Evolutionary conservation across 2,797 vertebrate species (phyloP), one percentile per base, ranked within the genome.

Genomic region (Pachyuromys duprasi): DNA sequence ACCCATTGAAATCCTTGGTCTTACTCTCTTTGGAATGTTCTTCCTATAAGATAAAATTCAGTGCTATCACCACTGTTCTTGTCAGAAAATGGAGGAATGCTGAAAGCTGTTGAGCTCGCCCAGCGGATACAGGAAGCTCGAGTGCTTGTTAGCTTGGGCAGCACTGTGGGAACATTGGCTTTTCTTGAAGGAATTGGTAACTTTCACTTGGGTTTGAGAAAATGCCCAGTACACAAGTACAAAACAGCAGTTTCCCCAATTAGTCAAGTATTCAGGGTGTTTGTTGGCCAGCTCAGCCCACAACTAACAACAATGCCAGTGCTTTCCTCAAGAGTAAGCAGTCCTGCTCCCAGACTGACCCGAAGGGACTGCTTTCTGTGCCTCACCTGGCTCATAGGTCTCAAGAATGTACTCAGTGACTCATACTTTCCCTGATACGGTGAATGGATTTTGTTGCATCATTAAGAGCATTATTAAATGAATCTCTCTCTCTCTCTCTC

Each of bases 231-330:
- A 79, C 36, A 8, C 49, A 90, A 33, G 26, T 86, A 39, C 33
- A n/a, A 75, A 96, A 86, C 81, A 24, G 2, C 8, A n/a, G 31
- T 33, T 91, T 65, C 45, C 24, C 74, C 75, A 60, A 17, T 89
- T 31, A 95, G 78, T 93, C 33, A 95, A 89, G 9, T 79, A 28
- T 53, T 91, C 67, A 57, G 45, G 4, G 49, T 26, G 12, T 57
- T 60, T 74, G 67, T 20, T 74, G 81, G 76, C 20, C 91, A 62
- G 69, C 81, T 95, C 86, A 96, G 86, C 89, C 90, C 84, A 55
- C 42, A 93, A 26, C 57, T 82, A 62, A 75, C 20, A 75, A 8
- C 17, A 8, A 3, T 9, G 45, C 13, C 11, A 13, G 49, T 57
- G 2, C 24, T 81, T 76, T n/a, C 26, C 57, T 95, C 36, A 69